Conservation (phyloP, 2,888 invertebrate species). For the Drosophila macrospina region DNA sequence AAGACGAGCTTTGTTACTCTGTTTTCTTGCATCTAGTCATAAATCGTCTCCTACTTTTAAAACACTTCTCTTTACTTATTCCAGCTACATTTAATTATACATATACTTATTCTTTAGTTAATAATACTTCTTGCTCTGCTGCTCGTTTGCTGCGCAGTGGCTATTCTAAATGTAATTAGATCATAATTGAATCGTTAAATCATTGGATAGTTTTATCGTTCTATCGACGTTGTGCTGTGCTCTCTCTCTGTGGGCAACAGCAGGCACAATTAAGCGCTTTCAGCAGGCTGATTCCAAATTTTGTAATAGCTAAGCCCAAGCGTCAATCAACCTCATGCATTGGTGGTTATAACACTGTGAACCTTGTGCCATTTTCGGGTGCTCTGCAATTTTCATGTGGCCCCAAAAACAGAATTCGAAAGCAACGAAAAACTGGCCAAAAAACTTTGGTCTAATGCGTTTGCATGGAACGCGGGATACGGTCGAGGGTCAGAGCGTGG, state of each 20-base stretch:
- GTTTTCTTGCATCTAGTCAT: too few relatives aligned
- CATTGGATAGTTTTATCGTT: neutral
- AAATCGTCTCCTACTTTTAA: too few relatives aligned
- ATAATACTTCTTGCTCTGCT: too few relatives aligned
- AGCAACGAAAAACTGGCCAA: slow-evolving; percentile 22
- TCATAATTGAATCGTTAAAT: neutral
- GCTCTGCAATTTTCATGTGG: slow-evolving; percentile 42
- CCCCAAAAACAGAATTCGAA: slow-evolving; percentile 25
- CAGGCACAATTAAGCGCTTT: slow-evolving; percentile 11
- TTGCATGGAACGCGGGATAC: slow-evolving; percentile 12
- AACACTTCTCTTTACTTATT: too few relatives aligned
- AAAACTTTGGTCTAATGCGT: slow-evolving; percentile 36
- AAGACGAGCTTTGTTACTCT: too few relatives aligned
- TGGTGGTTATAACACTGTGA: slow-evolving; percentile 20
- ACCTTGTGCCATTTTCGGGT: slow-evolving; percentile 42
- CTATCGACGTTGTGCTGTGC: neutral
- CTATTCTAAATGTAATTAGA: too few relatives aligned
- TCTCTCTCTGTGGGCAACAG: neutral
- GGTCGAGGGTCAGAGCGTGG: neutral
- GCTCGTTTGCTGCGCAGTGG: too few relatives aligned
- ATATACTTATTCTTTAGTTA: too few relatives aligned
- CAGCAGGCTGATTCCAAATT: slow-evolving; percentile 10
- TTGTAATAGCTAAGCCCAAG: slow-evolving; percentile 3
- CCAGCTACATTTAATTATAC: too few relatives aligned
- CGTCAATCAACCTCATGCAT: slow-evolving; percentile 56